Conservation (phyloP, 2,888 invertebrate genomes). For the Conops quadrifasciatus region DNA sequence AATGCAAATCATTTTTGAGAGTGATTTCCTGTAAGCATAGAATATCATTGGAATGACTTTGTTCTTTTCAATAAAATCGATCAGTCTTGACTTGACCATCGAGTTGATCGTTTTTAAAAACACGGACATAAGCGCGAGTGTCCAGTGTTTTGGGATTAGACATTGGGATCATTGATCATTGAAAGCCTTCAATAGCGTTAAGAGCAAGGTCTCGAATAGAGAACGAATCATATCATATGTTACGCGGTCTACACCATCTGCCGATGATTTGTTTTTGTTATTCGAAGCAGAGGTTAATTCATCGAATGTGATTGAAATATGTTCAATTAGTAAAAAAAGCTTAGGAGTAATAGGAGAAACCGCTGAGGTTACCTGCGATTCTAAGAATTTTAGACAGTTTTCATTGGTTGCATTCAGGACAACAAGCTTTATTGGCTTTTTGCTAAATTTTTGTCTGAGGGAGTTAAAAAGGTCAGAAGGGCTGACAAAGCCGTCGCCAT, state of each 20-base stretch:
- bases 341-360: neutral
- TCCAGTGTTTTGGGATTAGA: constrained; percentile 7
- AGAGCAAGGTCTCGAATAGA: neutral
- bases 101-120: constrained; percentile 22
- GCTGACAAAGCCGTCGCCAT: too few species aligned
- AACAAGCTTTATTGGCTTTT: too few species aligned
- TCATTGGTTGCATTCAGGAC: too few species aligned
- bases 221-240: neutral
- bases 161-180: neutral
- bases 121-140: constrained; percentile 17
- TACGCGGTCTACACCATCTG: neutral
- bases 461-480: too few species aligned
- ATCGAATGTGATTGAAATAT: neutral
- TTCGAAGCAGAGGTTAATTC: neutral
- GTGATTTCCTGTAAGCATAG: constrained; percentile 26
- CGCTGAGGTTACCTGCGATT: too few species aligned
- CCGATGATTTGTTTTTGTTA: neutral
- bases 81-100: constrained; percentile 10
- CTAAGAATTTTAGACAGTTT: too few species aligned
- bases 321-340: neutral
- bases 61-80: neutral
- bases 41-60: constrained; percentile 22
- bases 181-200: neutral
- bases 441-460: too few species aligned
- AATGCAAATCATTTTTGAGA: constrained; percentile 9